Evolutionary conservation across 2,888 invertebrate species (phyloP).

Genomic region (Quadroppia sp.): DNA sequence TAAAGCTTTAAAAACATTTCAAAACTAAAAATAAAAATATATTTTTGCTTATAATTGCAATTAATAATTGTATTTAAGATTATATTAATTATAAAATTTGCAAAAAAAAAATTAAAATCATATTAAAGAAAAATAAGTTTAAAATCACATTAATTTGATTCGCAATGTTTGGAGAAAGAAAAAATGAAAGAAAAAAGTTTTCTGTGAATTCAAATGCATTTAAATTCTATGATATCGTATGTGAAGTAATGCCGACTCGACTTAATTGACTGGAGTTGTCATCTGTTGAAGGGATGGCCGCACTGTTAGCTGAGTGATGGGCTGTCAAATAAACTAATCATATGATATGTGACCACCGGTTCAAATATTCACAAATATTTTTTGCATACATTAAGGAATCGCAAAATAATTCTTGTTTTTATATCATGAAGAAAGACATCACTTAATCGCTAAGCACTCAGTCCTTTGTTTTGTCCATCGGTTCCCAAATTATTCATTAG

Average conservation of each 20-base stretch:
- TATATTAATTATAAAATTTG: too few species aligned
- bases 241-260: conserved; percentile 32
- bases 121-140: too few species aligned
- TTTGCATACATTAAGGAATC: conserved; percentile 21
- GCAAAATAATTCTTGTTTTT: not conserved
- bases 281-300: conserved; percentile 36
- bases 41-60: too few species aligned
- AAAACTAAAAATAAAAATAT: too few species aligned
- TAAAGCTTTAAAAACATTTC: too few species aligned
- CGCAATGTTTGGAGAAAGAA: too few species aligned
- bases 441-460: conserved; percentile 2
- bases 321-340: conserved; percentile 38
- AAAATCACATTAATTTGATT: too few species aligned
- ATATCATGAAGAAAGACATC: conserved; percentile 22
- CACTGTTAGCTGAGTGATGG: conserved; percentile 33
- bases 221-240: not conserved
- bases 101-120: too few species aligned
- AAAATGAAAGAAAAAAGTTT: conserved; percentile 6
- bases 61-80: too few species aligned
- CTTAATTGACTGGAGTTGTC: conserved; percentile 34
- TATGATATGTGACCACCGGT: conserved; percentile 33
- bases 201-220: not conserved
- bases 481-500: conserved; percentile 8
- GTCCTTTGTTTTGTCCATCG: conserved; percentile 8
- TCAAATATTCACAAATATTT: conserved; percentile 23